Conservation (phyloP, 2,113 vertebrate species). For the Nyctereutes procyonoides region DNA sequence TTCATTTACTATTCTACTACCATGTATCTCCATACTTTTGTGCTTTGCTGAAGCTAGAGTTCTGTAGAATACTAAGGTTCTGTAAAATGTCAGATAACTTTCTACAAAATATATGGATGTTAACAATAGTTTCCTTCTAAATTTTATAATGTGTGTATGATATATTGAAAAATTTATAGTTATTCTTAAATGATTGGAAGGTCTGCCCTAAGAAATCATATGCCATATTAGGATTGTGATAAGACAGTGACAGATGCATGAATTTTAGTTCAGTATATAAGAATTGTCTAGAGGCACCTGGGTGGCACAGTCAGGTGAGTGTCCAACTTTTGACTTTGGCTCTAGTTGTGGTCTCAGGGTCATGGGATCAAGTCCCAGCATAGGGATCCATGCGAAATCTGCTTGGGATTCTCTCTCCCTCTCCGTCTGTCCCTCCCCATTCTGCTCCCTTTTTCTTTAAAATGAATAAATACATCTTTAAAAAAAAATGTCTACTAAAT, state of each 20-base stretch:
- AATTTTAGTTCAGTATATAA: slow-evolving; percentile 36
- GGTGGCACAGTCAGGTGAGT: not conserved
- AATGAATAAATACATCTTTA: not conserved
- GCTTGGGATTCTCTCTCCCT: not conserved
- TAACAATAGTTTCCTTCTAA: not conserved
- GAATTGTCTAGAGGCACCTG: not conserved
- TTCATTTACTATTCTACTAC: not conserved
- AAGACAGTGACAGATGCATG: not conserved
- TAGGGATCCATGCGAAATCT: not conserved
- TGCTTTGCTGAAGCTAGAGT: slow-evolving; percentile 9
- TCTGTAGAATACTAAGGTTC: not conserved
- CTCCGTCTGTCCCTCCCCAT: not conserved
- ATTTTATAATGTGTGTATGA: not conserved
- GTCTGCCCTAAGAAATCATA: not conserved
- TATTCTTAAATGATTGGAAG: not conserved
- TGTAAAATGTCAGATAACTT: not conserved
- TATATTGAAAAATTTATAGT: not conserved
- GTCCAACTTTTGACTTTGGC: not conserved
- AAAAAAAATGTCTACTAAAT: not conserved
- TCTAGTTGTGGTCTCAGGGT: not conserved
- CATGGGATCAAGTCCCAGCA: not conserved
- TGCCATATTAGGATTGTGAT: not conserved
- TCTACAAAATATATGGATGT: not conserved
- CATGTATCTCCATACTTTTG: not conserved
- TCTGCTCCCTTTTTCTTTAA: not conserved